Percentiles rank a stretch among this genome's conserved stretches.
Conservation (phyloP, 2,113 vertebrate genomes). For the Orthonyx spaldingii region DNA sequence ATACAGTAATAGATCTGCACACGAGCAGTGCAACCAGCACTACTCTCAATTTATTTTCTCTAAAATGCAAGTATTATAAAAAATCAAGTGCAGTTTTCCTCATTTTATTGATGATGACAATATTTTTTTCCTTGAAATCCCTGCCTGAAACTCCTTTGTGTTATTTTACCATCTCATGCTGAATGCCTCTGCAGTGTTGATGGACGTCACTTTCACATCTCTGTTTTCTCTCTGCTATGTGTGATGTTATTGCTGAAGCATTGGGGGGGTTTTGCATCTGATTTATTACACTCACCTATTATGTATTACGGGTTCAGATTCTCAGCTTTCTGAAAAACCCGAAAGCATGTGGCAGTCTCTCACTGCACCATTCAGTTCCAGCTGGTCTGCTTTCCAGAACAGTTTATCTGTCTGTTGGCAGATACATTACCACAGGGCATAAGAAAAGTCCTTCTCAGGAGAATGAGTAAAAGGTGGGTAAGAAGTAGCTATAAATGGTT, state of each 20-base stretch:
- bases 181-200: not conserved
- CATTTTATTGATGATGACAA: not conserved
- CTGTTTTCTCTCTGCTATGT: not conserved
- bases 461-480: not conserved
- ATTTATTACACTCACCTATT: not conserved
- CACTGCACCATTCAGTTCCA: not conserved
- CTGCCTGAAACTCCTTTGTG: not conserved
- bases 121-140: not conserved
- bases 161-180: not conserved
- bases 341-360: not conserved
- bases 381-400: not conserved
- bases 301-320: not conserved
- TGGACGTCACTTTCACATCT: not conserved
- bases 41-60: not conserved
- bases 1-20: not conserved
- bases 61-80: not conserved
- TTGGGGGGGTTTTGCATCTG: not conserved
- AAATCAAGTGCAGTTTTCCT: not conserved
- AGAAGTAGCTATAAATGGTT: not conserved
- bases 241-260: not conserved
- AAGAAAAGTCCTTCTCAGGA: not conserved
- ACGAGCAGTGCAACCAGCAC: too few species aligned
- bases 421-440: not conserved
- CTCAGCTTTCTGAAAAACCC: not conserved
- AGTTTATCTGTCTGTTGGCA: not conserved